Conservation (phyloP, 2,113 vertebrate species). For the Speoplatyrhinus poulsoni region DNA sequence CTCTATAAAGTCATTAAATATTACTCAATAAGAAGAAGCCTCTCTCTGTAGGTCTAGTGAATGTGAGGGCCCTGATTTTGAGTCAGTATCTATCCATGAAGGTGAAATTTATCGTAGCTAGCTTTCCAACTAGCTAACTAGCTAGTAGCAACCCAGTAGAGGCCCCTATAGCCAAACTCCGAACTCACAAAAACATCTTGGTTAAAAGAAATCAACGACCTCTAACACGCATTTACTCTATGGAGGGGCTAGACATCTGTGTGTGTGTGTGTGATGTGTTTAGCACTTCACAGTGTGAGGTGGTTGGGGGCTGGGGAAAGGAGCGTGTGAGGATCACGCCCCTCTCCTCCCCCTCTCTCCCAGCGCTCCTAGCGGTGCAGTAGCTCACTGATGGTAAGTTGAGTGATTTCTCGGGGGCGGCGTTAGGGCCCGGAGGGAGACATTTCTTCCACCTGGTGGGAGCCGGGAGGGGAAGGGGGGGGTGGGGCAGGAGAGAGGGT, state of each 20-base stretch:
- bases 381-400: conserved; percentile 73
- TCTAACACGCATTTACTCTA: no score
- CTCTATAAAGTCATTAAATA: no score
- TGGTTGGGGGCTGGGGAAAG: conserved; percentile 29
- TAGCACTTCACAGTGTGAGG: conserved; percentile 51
- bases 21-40: no score
- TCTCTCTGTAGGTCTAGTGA: no score
- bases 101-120: no score
- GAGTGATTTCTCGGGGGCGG: conserved; percentile 73
- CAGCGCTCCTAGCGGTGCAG: conserved; percentile 62
- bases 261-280: conserved; percentile 4
- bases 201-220: no score
- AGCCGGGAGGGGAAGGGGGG: conserved; percentile 50
- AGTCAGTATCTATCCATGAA: no score
- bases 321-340: conserved; percentile 22
- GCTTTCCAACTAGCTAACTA: no score
- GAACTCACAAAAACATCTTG: background rate
- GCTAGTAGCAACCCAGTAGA: no score
- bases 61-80: no score
- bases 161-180: no score
- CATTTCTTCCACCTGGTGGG: conserved; percentile 73
- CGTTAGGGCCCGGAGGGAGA: conserved; percentile 62
- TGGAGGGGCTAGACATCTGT: background rate
- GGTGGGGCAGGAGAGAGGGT: conserved; percentile 45
- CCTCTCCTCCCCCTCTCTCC: conserved; percentile 45